Base-by-base conservation (phyloP, 1,140 invertebrate genomes). In the Hyposmocoma kahamanoa region DNA sequence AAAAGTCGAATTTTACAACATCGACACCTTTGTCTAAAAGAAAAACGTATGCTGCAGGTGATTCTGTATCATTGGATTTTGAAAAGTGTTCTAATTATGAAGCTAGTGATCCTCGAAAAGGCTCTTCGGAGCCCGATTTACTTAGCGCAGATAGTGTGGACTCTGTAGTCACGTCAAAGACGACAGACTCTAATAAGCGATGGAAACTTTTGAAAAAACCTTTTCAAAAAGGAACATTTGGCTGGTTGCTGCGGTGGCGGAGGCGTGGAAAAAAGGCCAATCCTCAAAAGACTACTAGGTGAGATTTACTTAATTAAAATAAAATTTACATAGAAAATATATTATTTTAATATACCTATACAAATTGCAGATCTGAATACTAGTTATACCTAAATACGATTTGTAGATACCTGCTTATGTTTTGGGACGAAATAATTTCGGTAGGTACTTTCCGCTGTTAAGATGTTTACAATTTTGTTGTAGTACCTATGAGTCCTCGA, bases 21-120 rank as follows among this genome's bases (percentile, higher is more conserved):
- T 85, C 82, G 3, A 85, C 82, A 15, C 82, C 82, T 17, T 46
- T 85, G 28, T 71, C 78, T 11, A 69, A 72, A 20, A 72, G 82
- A 46, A 79, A 75, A 43, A 76, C 77, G 11, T 78, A 70, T 32
- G 62, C 72, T 21, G 53, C 53, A 11, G 52, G 59, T 67, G 71
- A 72, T 62, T 67, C 69, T 49, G 59, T 72, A 50, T 67, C 70
- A 48, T 57, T 67, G 42, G 67, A 59, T 57, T 81, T 84, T 42
- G 67, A 74, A 46, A 81, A 72, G 67, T 79, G 74, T 57, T 42
- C 53, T 5, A 75, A 69, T 46, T 66, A 72, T 30, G 66, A 62
- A 71, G 67, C 50, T 20, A 62, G 66, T 75, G 74, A 69, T 43
- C 57, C 84, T 21, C 71, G 71, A 51, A 82, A 84, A 62, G 72